A percentile compares a stretch with the other conserved stretches of the same genome.
Conservation (phyloP, 1,140 invertebrate species). For the Chionoecetes opilio region DNA sequence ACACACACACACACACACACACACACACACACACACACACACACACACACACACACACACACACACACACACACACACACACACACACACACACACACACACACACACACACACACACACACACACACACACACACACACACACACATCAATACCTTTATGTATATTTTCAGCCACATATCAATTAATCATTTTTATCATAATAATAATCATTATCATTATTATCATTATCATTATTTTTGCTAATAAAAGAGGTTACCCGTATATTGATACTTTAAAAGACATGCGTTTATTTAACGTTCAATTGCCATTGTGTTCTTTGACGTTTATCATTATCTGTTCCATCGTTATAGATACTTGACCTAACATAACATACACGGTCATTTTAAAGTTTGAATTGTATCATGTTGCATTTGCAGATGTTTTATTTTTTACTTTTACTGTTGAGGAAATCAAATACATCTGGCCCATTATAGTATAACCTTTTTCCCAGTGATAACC, state of each 20-base stretch:
- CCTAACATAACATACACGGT: too few relatives aligned
- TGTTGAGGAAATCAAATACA: too few relatives aligned
- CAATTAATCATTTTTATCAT: background rate
- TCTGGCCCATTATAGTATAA: too few relatives aligned
- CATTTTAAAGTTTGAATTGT: too few relatives aligned
- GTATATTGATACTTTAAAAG: background rate
- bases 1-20: slow-evolving; percentile 34
- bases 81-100: background rate
- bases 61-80: slow-evolving; percentile 36
- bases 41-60: slow-evolving; percentile 19
- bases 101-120: background rate
- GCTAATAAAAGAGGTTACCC: background rate
- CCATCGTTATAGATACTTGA: too few relatives aligned
- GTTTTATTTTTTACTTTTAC: too few relatives aligned
- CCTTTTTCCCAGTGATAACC: too few relatives aligned
- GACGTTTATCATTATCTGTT: too few relatives aligned
- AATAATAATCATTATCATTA: too few relatives aligned
- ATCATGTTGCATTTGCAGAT: too few relatives aligned
- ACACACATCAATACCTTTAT: background rate
- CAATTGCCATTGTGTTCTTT: too few relatives aligned
- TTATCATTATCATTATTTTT: background rate
- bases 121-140: background rate
- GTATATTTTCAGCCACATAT: background rate
- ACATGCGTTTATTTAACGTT: background rate
- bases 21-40: slow-evolving; percentile 7